These are phyloP conservation scores for Neomorphus geoffroyi DNA, from an alignment of 2,797 vertebrate species.

Conservation along the genomic window DNA sequence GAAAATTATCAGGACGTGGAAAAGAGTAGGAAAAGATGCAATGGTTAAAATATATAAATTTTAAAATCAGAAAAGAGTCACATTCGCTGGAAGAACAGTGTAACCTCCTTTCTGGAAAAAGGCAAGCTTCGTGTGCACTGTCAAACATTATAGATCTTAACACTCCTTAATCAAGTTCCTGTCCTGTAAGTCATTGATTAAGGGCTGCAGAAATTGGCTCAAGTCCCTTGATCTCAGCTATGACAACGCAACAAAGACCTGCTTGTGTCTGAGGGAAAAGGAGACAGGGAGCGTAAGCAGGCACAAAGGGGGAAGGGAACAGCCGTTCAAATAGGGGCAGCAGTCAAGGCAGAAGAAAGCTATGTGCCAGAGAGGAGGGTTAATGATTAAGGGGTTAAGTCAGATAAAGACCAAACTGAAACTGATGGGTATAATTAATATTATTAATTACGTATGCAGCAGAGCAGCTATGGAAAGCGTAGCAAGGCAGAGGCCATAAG, in stretches of 20 bases:
- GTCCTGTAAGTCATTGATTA: slow-evolving; percentile 6
- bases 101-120: neutral
- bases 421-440: neutral
- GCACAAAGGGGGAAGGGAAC: neutral
- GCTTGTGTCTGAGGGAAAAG: neutral
- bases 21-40: neutral
- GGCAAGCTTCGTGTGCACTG: neutral
- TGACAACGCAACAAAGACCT: slow-evolving; percentile 19
- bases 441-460: neutral
- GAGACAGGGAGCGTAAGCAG: neutral
- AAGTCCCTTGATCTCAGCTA: neutral
- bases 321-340: neutral
- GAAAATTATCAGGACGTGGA: neutral
- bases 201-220: neutral
- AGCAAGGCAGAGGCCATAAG: neutral
- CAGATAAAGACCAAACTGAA: neutral
- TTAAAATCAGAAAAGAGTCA: neutral
- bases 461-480: neutral
- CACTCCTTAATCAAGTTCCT: slow-evolving; percentile 13
- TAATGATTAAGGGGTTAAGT: neutral
- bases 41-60: neutral
- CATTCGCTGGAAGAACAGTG: neutral
- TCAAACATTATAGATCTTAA: slow-evolving; percentile 3
- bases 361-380: neutral
- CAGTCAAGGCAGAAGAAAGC: neutral